Evolutionary conservation across 2,113 vertebrate species (phyloP).

Genomic region (Lampris incognitus): DNA sequence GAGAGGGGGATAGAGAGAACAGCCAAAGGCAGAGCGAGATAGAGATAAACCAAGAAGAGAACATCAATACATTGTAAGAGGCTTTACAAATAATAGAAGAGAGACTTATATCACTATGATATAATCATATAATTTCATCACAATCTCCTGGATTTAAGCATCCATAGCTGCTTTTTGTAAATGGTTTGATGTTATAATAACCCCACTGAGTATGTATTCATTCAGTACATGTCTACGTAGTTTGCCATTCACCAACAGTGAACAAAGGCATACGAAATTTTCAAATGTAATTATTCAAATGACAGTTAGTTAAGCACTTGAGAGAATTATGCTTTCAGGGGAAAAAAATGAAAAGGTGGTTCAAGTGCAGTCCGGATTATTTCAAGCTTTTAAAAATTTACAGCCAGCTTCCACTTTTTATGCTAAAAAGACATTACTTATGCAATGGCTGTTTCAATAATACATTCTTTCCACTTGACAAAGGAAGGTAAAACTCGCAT

Average conservation of each 20-base stretch:
- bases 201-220: background rate
- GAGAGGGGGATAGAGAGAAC: no score
- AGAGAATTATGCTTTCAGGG: conserved; percentile 33
- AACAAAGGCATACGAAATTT: conserved; percentile 10
- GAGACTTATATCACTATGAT: background rate
- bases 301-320: conserved; percentile 42
- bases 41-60: background rate
- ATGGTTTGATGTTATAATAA: conserved; percentile 3
- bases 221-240: background rate
- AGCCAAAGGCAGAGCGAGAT: no score
- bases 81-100: background rate
- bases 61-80: background rate
- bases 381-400: conserved; percentile 66
- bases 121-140: background rate
- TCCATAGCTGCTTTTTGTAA: background rate
- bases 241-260: conserved; percentile 28
- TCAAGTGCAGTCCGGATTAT: conserved; percentile 54
- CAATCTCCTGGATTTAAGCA: background rate
- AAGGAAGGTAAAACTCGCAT: conserved; percentile 35
- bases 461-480: conserved; percentile 61
- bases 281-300: conserved; percentile 54
- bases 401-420: conserved; percentile 61
- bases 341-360: conserved; percentile 42
- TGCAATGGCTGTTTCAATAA: conserved; percentile 62
- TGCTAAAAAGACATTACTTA: conserved; percentile 60